These are phyloP conservation scores for Oceanites oceanicus DNA, from an alignment of 2,113 vertebrate genomes.

Conservation along the genomic window DNA sequence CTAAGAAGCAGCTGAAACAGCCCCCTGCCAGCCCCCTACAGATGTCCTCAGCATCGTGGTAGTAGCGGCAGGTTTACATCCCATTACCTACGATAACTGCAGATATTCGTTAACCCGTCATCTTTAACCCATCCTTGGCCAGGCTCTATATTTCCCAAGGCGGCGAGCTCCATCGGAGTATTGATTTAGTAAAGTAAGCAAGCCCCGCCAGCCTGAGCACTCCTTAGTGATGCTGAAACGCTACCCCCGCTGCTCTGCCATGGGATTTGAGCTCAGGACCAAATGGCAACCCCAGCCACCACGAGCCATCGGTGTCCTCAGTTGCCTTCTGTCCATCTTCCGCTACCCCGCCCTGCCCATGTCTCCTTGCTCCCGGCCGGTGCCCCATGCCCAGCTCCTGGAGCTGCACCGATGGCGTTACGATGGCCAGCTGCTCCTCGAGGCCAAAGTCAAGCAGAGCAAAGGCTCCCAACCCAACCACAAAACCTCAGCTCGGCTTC, in stretches of 20 bases:
- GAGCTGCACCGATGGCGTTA: neutral
- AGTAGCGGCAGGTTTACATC: neutral
- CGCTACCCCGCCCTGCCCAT: fast-evolving
- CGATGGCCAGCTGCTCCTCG: neutral
- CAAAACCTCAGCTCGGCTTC: slow-evolving; percentile 62
- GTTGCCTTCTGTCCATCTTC: neutral
- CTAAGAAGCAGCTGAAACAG: neutral
- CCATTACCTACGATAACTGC: neutral
- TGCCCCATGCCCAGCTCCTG: neutral
- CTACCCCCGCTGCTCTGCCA: neutral
- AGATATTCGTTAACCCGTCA: neutral
- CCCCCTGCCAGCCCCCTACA: neutral
- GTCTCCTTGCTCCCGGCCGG: neutral
- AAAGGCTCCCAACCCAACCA: slow-evolving; percentile 52
- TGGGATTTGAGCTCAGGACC: fast-evolving
- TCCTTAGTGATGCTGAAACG: fast-evolving
- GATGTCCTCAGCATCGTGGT: neutral
- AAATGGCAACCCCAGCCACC: neutral
- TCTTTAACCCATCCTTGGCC: neutral
- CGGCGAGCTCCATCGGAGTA: neutral
- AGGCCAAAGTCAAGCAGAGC: slow-evolving; percentile 44
- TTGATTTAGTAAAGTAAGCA: neutral
- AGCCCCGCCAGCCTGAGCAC: neutral
- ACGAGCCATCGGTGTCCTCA: fast-evolving
- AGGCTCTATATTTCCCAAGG: neutral